phyloP scores from a whole-genome alignment of 2,888 invertebrate species.

The Tetramorium bicarinatum region DNA sequence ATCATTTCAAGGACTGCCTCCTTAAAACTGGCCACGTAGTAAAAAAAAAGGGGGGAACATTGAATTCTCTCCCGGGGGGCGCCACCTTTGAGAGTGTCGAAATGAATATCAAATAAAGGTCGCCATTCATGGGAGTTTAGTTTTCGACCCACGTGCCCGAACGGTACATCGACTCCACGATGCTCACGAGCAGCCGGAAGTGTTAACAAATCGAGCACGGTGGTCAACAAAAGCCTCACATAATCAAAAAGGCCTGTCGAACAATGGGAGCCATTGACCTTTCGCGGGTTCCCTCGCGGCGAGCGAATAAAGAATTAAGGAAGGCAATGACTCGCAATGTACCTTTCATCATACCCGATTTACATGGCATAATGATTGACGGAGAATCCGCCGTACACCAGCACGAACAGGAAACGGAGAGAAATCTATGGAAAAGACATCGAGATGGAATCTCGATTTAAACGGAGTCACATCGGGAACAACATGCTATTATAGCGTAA shows the following conservation, averaged over 20 bases:
- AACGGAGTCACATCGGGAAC: not conserved
- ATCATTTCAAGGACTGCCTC: not conserved
- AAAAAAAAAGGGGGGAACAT: not conserved
- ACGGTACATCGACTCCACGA: conserved; percentile 13
- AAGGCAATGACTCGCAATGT: conserved; percentile 66
- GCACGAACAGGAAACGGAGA: not conserved
- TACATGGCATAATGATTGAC: conserved; percentile 77
- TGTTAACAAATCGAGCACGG: conserved; percentile 22
- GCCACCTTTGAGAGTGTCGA: not conserved
- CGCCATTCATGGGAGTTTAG: not conserved
- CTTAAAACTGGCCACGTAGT: conserved; percentile 6
- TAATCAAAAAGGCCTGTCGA: not conserved
- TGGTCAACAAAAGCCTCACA: not conserved
- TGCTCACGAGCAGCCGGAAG: conserved; percentile 11
- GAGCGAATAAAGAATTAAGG: conserved; percentile 72
- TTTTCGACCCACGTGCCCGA: conserved; percentile 14
- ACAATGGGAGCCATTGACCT: conserved; percentile 2
- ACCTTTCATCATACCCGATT: conserved; percentile 71
- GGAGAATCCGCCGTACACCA: conserved; percentile 63
- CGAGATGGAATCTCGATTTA: conserved; percentile 17
- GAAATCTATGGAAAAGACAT: not conserved
- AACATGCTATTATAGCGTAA: not conserved
- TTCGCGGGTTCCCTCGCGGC: conserved; percentile 41
- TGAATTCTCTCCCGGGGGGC: not conserved
- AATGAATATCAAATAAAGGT: conserved; percentile 22